Percentiles rank a stretch among this genome's conserved stretches.
Evolutionary conservation across 2,888 invertebrate species (phyloP).

Genomic region (Amitus sp.): DNA sequence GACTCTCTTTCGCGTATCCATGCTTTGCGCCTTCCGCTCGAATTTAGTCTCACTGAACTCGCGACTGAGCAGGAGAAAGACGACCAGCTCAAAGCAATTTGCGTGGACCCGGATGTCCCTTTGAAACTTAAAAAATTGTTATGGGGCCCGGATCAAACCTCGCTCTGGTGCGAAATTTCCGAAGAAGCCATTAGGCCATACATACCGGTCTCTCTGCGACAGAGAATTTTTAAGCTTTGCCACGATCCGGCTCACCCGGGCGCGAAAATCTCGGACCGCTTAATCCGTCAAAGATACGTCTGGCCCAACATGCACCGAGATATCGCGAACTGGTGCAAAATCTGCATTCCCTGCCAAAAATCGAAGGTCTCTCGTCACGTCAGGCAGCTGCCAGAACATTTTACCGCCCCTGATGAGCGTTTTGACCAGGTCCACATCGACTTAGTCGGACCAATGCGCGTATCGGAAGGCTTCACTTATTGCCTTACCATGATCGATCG

Average conservation of each 20-base stretch:
- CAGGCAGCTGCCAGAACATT: neutral
- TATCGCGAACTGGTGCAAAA: neutral
- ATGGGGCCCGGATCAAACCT: too few species aligned
- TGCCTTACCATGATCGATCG: constrained; percentile 45
- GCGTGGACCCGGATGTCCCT: too few species aligned
- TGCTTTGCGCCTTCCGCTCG: neutral
- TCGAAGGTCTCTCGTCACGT: constrained; percentile 22
- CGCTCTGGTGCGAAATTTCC: neutral
- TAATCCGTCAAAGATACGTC: neutral
- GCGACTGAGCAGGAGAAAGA: too few species aligned
- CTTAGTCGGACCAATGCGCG: constrained; percentile 19
- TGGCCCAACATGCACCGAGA: neutral
- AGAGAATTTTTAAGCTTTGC: neutral
- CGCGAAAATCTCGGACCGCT: neutral
- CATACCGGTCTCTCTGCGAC: neutral
- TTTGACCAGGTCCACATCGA: neutral
- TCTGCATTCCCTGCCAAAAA: neutral
- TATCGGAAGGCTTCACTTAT: constrained; percentile 43
- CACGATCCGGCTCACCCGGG: constrained; percentile 2
- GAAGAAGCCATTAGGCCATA: constrained; percentile 1
- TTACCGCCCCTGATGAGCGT: neutral
- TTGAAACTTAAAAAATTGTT: too few species aligned
- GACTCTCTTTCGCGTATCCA: constrained; percentile 11
- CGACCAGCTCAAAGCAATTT: too few species aligned
- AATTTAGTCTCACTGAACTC: neutral